phyloP scores from a whole-genome alignment of 1,140 invertebrate species.

The Diploscapter pachys region DNA sequence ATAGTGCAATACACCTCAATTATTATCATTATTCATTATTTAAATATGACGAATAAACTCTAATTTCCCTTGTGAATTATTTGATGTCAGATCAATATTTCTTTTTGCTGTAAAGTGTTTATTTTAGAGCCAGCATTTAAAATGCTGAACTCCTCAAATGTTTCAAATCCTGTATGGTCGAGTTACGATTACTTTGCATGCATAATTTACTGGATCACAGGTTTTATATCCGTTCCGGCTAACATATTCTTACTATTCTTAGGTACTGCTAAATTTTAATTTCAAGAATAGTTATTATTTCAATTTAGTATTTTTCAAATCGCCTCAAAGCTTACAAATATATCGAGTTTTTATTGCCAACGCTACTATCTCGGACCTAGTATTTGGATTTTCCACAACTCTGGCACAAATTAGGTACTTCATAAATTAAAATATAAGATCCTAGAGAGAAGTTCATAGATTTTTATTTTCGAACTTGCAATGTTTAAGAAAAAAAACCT shows the following conservation, averaged over 20 bases:
- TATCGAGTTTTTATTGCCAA: constrained; percentile 20
- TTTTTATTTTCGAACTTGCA: neutral
- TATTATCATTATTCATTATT: no score
- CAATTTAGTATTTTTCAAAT: constrained; percentile 20
- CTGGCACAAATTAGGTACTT: constrained; percentile 18
- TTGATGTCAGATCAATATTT: no score
- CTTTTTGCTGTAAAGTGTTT: no score
- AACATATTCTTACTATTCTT: no score
- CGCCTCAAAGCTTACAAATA: constrained; percentile 18
- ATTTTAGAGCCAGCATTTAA: no score
- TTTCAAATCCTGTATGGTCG: neutral
- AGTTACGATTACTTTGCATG: constrained; percentile 17
- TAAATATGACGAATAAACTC: no score
- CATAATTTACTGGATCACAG: constrained; percentile 16
- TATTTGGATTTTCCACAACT: constrained; percentile 13
- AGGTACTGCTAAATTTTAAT: neutral
- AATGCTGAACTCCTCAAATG: no score
- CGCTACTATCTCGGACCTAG: constrained; percentile 13
- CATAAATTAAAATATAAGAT: constrained; percentile 1
- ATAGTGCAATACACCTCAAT: no score
- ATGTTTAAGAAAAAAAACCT: neutral
- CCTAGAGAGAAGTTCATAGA: neutral
- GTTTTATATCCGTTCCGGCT: constrained; percentile 7
- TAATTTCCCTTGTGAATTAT: no score
- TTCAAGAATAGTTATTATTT: neutral